Base-by-base conservation (phyloP, 2,113 vertebrate genomes). In the Xiphophorus couchianus region DNA sequence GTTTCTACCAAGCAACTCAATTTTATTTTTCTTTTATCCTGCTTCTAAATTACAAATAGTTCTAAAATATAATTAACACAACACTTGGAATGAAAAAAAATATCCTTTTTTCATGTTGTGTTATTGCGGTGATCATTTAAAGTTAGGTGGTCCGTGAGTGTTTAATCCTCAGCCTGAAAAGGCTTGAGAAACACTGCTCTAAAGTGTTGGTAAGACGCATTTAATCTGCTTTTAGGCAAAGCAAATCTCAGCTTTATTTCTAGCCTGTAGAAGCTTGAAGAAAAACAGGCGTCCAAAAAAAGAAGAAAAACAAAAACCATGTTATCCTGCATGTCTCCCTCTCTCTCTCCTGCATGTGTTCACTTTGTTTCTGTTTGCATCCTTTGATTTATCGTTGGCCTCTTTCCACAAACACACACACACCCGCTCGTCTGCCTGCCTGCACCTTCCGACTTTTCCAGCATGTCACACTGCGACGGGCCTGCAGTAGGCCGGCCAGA, bases 381-480 rank as follows among this genome's bases (percentile, higher is more conserved):
- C 83, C 75, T 80, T 66, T 80, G 37, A 65, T 73, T 25, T 58
- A 78, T 69, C 65, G n/a, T 58, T 70, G 83, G 71, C 61, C 68
- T 80, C 70, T 77, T 30, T 63, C 66, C 76, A 76, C 84, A 71
- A 84, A 73, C 80, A 74, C 73, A 74, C 82, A 42, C 35, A 17
- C 44, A 48, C 44, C 44, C 44, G 51, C 51, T n/a, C 8, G 51
- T n/a, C 51, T 25, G 10, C 72, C 78, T 12, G 73, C 77, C 78
- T 81, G 84, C 83, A 84, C 86, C 82, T 80, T 83, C 88, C n/a
- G 73, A 69, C 74, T 93, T 90, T 66, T 60, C 93, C 94, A 96
- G 96, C 95, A 95, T 96, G 95, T 91, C 91, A 94, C 90, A 84
- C 44, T 95, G 86, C 93, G 93, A 91, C 91, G 93, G 88, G 85